A percentile compares a stretch with the other conserved stretches of the same genome.
Conservation (phyloP, 2,888 invertebrate species). For the Pterostichus madidus region DNA sequence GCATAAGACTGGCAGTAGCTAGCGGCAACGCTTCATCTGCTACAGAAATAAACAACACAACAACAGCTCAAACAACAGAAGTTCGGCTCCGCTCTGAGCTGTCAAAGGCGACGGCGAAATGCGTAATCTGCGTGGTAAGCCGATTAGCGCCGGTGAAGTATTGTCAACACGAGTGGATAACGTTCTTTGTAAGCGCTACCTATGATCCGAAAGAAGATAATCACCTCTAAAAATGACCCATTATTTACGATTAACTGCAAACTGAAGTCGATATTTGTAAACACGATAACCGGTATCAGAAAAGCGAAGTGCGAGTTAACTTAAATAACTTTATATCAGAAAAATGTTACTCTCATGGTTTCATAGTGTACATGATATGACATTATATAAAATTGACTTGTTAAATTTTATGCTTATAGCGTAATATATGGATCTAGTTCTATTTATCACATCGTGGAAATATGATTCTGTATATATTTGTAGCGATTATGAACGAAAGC, state of each 20-base stretch:
- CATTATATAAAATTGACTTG: no score
- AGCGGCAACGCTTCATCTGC: slow-evolving; percentile 6
- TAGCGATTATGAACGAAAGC: no score
- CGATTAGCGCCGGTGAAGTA: slow-evolving; percentile 51
- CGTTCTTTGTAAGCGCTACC: slow-evolving; percentile 38
- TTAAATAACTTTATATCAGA: slow-evolving; percentile 9
- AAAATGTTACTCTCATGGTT: neutral
- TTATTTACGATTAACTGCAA: neutral
- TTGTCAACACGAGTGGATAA: slow-evolving; percentile 50
- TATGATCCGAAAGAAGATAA: slow-evolving; percentile 13
- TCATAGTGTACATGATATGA: no score
- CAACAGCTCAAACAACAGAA: slow-evolving; percentile 11
- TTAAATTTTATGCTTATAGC: no score
- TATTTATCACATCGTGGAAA: no score
- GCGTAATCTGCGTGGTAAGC: slow-evolving; percentile 53
- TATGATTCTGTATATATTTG: no score
- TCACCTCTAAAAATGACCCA: slow-evolving; percentile 7
- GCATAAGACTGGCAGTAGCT: neutral
- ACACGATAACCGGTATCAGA: neutral
- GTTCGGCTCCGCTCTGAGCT: neutral
- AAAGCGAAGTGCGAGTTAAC: neutral
- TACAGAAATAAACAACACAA: slow-evolving; percentile 19
- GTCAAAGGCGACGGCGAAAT: slow-evolving; percentile 40
- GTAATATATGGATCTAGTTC: no score
- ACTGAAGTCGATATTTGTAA: neutral